Evolutionary conservation across 1,140 invertebrate species (phyloP), one percentile per base, ranked within the genome.

Genomic region (Akabosia matsudoensis): DNA sequence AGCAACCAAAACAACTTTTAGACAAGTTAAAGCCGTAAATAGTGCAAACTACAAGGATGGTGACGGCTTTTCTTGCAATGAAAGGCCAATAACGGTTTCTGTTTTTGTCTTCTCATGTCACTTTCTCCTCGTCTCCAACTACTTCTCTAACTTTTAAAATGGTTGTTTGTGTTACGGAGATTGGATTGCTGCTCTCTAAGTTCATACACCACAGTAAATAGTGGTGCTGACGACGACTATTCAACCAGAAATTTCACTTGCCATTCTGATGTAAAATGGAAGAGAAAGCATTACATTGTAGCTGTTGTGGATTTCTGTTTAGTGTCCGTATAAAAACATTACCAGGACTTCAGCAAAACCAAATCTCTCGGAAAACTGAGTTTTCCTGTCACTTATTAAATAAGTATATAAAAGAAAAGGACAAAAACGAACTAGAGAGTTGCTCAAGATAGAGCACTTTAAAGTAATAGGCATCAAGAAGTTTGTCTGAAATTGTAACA

Each of bases 361-460:
- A 67, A 67, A 67, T 67, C 61, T n/a, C n/a, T n/a, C n/a, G n/a
- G n/a, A n/a, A n/a, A 67, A 30, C 61, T 30, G 61, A 30, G 28
- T 67, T 61, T 24, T 61, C 7, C 33, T 18, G 22, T 37, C 16
- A 73, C n/a, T 37, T 30, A 51, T 16, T 18, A 34, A 33, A 10
- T 37, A 13, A n/a, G n/a, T 16, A 22, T 30, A 70, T 26, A 10
- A 30, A 22, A 33, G 28, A 16, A 26, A 30, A 70, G 33, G 30
- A 70, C 10, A 26, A 61, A 61, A 61, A 61, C 18, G 56, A 61
- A 61, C 4, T 61, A 61, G 24, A 61, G 24, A 22, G 74, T 3
- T 18, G 13, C 18, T 34, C 18, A 73, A 26, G n/a, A 24, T 3
- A 74, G 33, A 74, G 4, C 33, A 67, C 18, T 26, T 3, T 54